Conservation (phyloP, 2,113 vertebrate species). For the Trochalopteron elliotii region DNA sequence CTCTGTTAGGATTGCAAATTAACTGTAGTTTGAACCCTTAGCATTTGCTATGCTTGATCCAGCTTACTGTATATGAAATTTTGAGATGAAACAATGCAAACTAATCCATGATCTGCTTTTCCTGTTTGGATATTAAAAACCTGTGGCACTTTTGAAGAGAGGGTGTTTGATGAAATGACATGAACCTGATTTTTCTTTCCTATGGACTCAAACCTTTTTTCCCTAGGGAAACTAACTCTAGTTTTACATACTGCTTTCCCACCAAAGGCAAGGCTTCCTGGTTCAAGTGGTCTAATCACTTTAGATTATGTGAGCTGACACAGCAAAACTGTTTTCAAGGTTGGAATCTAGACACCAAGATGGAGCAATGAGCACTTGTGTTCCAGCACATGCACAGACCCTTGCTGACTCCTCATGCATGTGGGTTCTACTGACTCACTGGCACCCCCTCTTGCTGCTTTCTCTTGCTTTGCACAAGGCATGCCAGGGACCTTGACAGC, state of each 20-base stretch:
- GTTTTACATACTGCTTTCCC: background rate
- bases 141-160: background rate
- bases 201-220: background rate
- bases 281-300: background rate
- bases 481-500: background rate
- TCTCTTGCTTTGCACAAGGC: background rate
- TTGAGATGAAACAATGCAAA: background rate
- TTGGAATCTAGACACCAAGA: background rate
- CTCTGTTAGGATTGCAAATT: background rate
- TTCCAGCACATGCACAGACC: background rate
- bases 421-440: too few relatives aligned
- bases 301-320: background rate
- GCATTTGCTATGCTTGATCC: background rate
- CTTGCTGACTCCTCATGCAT: background rate
- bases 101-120: background rate
- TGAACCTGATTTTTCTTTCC: background rate
- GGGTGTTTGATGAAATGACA: background rate
- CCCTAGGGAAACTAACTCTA: background rate
- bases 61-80: background rate
- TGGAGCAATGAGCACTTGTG: fast-evolving
- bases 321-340: background rate
- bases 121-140: background rate
- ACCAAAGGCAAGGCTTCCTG: background rate
- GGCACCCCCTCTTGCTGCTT: background rate
- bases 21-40: background rate